Percentiles rank a stretch among this genome's conserved stretches.
These are phyloP conservation scores for Leptonema lineaticorne DNA, from an alignment of 1,140 invertebrate species.

Conservation along the genomic window DNA sequence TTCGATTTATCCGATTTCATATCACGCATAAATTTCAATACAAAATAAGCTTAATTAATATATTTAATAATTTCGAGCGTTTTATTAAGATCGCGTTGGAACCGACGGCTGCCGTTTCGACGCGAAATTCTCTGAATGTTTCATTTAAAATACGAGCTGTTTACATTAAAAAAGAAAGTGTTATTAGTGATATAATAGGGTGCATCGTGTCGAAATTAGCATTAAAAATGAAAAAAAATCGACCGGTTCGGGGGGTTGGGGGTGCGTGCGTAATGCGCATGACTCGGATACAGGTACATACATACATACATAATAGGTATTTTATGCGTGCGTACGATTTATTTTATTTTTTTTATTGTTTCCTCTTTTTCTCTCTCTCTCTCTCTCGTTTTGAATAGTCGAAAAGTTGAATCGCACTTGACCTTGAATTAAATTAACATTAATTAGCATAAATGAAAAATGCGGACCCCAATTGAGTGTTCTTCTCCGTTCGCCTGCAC, in stretches of 20 bases:
- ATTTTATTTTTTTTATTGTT: slow-evolving; percentile 22
- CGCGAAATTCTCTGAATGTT: no score
- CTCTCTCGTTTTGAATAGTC: no score
- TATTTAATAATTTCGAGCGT: no score
- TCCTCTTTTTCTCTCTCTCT: no score
- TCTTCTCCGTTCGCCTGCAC: slow-evolving; percentile 2
- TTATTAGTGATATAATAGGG: background rate
- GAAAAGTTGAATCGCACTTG: slow-evolving; percentile 41
- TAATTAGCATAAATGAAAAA: slow-evolving; percentile 43
- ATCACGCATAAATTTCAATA: no score
- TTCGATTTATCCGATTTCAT: no score
- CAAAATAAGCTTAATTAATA: no score
- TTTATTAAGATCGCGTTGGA: no score
- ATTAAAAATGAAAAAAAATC: slow-evolving; percentile 41
- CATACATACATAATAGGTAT: background rate
- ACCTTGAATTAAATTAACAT: slow-evolving; percentile 43
- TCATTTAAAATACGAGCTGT: background rate
- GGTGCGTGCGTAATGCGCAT: slow-evolving; percentile 36
- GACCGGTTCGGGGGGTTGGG: slow-evolving; percentile 34
- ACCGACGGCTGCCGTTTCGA: no score
- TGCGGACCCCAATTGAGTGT: slow-evolving; percentile 38
- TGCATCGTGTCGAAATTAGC: slow-evolving; percentile 35
- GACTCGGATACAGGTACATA: slow-evolving; percentile 18
- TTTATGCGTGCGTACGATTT: background rate
- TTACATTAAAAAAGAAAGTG: background rate